These are phyloP conservation scores for Oedothorax gibbosus DNA, from an alignment of 1,140 invertebrate genomes.

Conservation along the genomic window DNA sequence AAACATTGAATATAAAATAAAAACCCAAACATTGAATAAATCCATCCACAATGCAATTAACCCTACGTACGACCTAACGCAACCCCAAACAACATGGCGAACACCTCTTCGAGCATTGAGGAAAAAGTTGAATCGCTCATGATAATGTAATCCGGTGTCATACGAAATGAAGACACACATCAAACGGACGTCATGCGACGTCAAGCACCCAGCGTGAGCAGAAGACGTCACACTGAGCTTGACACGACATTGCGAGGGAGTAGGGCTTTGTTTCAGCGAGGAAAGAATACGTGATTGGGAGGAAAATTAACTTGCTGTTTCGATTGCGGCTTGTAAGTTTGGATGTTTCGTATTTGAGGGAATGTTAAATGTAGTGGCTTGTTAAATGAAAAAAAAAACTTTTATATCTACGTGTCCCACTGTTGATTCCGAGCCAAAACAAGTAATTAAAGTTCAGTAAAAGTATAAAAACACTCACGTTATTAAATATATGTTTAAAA, in stretches of 20 bases:
- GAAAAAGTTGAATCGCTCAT: too few species aligned
- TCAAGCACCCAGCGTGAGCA: constrained; percentile 11
- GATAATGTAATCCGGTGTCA: background rate
- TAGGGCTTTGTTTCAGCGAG: background rate
- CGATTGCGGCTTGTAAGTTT: background rate
- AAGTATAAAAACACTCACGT: too few species aligned
- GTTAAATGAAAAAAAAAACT: too few species aligned
- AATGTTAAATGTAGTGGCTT: background rate
- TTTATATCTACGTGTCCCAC: too few species aligned
- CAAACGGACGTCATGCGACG: constrained; percentile 17
- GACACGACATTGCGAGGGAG: background rate
- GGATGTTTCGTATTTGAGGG: background rate
- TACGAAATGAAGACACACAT: constrained; percentile 15
- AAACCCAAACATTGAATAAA: too few species aligned
- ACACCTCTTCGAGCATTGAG: background rate
- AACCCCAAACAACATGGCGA: background rate
- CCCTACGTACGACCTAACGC: too few species aligned
- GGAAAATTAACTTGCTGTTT: background rate
- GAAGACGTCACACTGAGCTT: background rate
- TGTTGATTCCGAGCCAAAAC: too few species aligned
- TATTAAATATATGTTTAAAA: too few species aligned
- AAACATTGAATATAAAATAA: too few species aligned
- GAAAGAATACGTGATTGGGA: background rate
- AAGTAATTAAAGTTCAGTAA: too few species aligned
- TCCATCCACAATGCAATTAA: too few species aligned